Evolutionary conservation across 1,140 invertebrate genomes (phyloP), one percentile per base, ranked within the genome.

Genomic region (Medauroidea extradentata): DNA sequence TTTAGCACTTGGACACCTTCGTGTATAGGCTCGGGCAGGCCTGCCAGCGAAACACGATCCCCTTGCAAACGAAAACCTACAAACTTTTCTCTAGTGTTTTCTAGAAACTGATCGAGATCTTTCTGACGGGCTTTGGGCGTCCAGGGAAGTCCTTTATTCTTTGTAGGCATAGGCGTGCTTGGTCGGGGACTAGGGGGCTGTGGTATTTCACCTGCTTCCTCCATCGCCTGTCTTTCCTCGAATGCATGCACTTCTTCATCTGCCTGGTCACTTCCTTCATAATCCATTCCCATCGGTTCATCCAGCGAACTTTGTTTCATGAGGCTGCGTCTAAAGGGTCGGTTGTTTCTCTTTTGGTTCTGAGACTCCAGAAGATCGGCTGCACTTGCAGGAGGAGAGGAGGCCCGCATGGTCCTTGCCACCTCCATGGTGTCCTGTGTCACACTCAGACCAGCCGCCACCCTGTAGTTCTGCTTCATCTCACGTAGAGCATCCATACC

Each of bases 371-470:
- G 77, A 60, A 96, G 83, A 75, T 98, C 95, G 23, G 89, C 87
- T 38, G 93, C 93, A 76, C 89, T 94, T 1, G 92, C 88, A 13
- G 96, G 96, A 21, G 96, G 96, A 16, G 94, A 96, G 53, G 94
- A 94, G 1, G 96, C 89, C 68, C 95, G 78, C 94, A 99, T 98
- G 43, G 84, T 86, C 69, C 87, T 88, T 1, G 93, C 89, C 9
- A 98, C 88, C 78, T 97, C 92, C 62, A 97, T 82, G 8, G 94
- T 96, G 74, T 99, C 95, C 78, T 98, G 94, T 61, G 87, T 87
- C 21, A 85, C 84, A 39, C 86, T 77, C 54, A 98, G 79, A 7
- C 85, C 85, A 67, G 85, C 82, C 63, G 85, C 81, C 63, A 82
- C 77, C 14, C 94, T 77, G 64, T 93, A 86, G 59, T 82, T 76